Evolutionary conservation across 2,888 invertebrate species (phyloP), one percentile per base, ranked within the genome.

Genomic region (Heliconius charithonia): DNA sequence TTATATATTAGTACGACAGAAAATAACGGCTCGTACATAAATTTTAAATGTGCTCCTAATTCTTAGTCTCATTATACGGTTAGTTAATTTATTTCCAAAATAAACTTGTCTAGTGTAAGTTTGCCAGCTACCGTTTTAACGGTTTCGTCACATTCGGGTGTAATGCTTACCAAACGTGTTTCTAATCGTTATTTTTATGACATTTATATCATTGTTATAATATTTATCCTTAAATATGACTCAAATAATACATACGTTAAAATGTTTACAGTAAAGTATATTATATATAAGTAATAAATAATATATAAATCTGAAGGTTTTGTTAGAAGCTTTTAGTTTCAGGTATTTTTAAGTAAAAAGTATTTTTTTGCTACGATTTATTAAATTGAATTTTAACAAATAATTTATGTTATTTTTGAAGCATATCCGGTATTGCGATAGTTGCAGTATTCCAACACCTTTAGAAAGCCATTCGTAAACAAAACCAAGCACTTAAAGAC

Each of bases 381-480:
- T n/a, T n/a, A n/a, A n/a, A 22, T 32, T 67, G 1, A 13, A 25
- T 13, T 69, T 41, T 7, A 69, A n/a, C 7, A 27, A 69, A 1
- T 59, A 22, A 25, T 41, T 69, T 10, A 45, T 41, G 16, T 19
- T 6, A 56, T 29, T 29, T 51, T 85, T 80, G 83, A 85, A 87
- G 84, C 81, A 82, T 80, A 85, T 82, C 88, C 89, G 89, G 79
- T 89, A 89, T 86, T 87, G 83, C 85, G 79, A 86, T 85, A 87
- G 87, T 87, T 84, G 83, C 86, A 85, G 84, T 87, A 84, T 86
- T 82, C 82, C 80, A 85, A 85, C 85, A 86, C 88, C 85, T 86
- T 83, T 88, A 89, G 90, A 90, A 89, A 89, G 89, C 87, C 88
- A 85, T 88, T 87, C 86, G 91, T 93, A 92, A 92, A 93, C 91